These are phyloP conservation scores for Cassiopea xamachana DNA, from an alignment of 30 jellyfish, hydroid and myxozoan species.

Conservation along the genomic window DNA sequence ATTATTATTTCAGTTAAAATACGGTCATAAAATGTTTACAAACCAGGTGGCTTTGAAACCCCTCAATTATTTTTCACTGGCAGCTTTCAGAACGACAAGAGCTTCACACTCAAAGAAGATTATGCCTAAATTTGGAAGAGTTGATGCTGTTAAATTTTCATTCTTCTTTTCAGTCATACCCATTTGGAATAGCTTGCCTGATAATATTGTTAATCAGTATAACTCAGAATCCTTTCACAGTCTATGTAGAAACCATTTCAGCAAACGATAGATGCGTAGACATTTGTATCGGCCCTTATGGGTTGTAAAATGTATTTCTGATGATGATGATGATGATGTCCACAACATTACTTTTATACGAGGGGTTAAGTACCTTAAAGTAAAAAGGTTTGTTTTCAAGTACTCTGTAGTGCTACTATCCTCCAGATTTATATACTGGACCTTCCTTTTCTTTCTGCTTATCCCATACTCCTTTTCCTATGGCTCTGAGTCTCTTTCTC, in stretches of 20 bases:
- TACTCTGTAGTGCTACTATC: too few species aligned
- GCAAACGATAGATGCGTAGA: conserved; percentile 26
- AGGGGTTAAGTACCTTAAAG: too few species aligned
- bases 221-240: conserved; percentile 19
- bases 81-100: conserved; percentile 72
- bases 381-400: too few species aligned
- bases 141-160: conserved; percentile 4
- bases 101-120: conserved; percentile 44
- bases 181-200: conserved; percentile 21
- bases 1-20: conserved; percentile 27
- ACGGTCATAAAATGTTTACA: conserved; percentile 19
- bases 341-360: too few species aligned
- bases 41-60: conserved; percentile 48
- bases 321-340: conserved; percentile 26
- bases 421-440: too few species aligned
- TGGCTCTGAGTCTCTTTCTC: too few species aligned
- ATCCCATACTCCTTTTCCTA: too few species aligned
- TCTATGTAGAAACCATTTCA: conserved; percentile 23
- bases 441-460: too few species aligned
- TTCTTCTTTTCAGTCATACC: conserved; percentile 7
- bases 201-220: background rate
- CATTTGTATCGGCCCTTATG: conserved; percentile 29
- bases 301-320: conserved; percentile 20
- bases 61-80: conserved; percentile 53
- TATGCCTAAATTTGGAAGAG: conserved; percentile 64